Evolutionary conservation across 1,140 invertebrate species (phyloP).

Genomic region (Drosophila ercepeae): DNA sequence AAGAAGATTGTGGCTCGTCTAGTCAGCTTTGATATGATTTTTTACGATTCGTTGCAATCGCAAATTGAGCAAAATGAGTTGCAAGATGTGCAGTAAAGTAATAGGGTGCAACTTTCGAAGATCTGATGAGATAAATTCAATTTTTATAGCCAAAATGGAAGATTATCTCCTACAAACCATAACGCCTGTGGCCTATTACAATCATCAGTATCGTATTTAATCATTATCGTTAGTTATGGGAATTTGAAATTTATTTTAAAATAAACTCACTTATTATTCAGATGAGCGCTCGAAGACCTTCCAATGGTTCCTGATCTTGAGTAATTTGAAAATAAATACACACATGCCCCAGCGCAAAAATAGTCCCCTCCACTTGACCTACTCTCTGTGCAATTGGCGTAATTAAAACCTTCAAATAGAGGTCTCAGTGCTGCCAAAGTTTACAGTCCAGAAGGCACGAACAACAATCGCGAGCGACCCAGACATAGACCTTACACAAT

Average conservation of each 20-base stretch:
- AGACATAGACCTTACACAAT: constrained; percentile 66
- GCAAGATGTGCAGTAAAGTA: not conserved
- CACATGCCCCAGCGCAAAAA: constrained; percentile 21
- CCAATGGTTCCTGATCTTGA: constrained; percentile 43
- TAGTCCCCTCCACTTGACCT: constrained; percentile 60
- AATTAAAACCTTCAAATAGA: constrained; percentile 71
- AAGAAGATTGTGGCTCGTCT: constrained; percentile 25
- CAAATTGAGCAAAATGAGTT: constrained; percentile 52
- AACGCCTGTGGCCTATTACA: not conserved
- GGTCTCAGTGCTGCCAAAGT: constrained; percentile 40
- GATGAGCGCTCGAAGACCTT: constrained; percentile 20
- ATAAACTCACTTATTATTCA: not conserved
- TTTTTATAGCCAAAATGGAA: no score
- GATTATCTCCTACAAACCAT: not conserved
- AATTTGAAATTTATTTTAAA: not conserved
- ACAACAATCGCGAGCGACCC: constrained; percentile 38
- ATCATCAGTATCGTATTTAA: no score
- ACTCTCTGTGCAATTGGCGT: constrained; percentile 61
- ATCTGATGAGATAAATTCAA: not conserved
- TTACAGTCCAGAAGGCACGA: constrained; percentile 79
- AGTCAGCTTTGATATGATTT: constrained; percentile 56
- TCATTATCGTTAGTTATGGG: no score
- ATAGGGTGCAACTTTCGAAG: not conserved
- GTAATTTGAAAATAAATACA: constrained; percentile 19
- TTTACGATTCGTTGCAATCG: constrained; percentile 55